Evolutionary conservation across 2,797 vertebrate species (phyloP).

Genomic region (Lates japonicus): DNA sequence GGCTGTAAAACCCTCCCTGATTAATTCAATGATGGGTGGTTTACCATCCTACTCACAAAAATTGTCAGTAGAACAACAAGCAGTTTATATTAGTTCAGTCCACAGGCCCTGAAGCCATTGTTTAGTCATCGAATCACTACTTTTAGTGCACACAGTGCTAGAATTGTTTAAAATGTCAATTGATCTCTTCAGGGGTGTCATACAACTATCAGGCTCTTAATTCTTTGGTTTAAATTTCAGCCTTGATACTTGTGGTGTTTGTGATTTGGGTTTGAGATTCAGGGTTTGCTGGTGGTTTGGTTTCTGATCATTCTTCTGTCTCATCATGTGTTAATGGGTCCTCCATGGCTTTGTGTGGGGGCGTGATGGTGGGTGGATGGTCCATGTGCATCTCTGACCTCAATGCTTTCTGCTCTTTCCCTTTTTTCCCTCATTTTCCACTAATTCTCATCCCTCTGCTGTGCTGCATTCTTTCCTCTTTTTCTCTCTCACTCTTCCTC

Average conservation of each 20-base stretch:
- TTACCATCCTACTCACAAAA: too few species aligned
- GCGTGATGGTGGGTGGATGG: background rate
- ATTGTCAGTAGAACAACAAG: too few species aligned
- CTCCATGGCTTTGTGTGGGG: conserved; percentile 26
- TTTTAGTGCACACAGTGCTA: background rate
- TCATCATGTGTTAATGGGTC: conserved; percentile 25
- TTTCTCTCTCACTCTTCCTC: background rate
- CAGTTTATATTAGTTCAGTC: background rate
- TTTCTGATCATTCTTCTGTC: background rate
- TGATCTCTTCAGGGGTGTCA: background rate
- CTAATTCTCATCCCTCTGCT: background rate
- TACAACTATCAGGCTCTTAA: conserved; percentile 53
- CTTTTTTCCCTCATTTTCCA: background rate
- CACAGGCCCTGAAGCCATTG: background rate
- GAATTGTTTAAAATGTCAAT: background rate
- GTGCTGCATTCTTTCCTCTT: background rate
- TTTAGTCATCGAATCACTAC: background rate
- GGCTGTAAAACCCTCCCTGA: too few species aligned
- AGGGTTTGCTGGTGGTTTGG: conserved; percentile 29
- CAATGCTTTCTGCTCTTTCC: background rate
- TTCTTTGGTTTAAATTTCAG: background rate
- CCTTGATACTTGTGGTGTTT: background rate
- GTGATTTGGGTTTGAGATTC: conserved; percentile 4
- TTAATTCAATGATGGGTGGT: too few species aligned
- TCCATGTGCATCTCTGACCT: conserved; percentile 5